Evolutionary conservation across 2,797 vertebrate genomes (phyloP), one percentile per base, ranked within the genome.

Genomic region (Fratercula arctica): DNA sequence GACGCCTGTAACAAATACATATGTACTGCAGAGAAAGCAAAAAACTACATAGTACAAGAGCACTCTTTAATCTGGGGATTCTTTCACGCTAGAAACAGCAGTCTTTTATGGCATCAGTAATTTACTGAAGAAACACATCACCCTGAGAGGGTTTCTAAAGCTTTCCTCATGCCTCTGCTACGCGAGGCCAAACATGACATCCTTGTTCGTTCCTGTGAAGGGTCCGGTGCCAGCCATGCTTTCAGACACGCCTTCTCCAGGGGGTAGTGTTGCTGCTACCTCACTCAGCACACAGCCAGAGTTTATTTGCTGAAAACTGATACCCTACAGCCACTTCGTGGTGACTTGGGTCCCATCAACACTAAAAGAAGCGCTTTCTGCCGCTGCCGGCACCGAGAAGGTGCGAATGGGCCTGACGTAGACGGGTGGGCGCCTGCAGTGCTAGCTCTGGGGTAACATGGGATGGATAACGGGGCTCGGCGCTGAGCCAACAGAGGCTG

Each of bases 101-200:
- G 81, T 89, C 78, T 91, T 56, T 59, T 59, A 94, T 1, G 50
- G 72, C 86, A 92, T 87, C 94, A 96, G 95, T 88, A 94, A 95
- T 93, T 94, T 93, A 95, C 88, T 88, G 93, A 93, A 90, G 81
- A 53, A 89, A 90, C 91, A 75, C 94, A 75, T 53, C 78, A 92
- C 88, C 93, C 90, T 66, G 73, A 95, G 79, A 93, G 93, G 91
- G 95, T 94, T 90, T 91, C 83, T 93, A 95, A 94, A 95, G 86
- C 85, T 94, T 85, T 95, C 86, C 93, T 83, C 13, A 2, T 8
- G n/a, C 90, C 89, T 81, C 66, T 48, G 39, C 88, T 39, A 84
- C 33, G 85, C 24, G 13, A 87, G 91, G 95, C 91, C 59, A 57
- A 66, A 68, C 24, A 2, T 3, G 23, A 87, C 86, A 66, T 59